Evolutionary conservation across 2,113 vertebrate species (phyloP).

Genomic region (Plestiodon gilberti): DNA sequence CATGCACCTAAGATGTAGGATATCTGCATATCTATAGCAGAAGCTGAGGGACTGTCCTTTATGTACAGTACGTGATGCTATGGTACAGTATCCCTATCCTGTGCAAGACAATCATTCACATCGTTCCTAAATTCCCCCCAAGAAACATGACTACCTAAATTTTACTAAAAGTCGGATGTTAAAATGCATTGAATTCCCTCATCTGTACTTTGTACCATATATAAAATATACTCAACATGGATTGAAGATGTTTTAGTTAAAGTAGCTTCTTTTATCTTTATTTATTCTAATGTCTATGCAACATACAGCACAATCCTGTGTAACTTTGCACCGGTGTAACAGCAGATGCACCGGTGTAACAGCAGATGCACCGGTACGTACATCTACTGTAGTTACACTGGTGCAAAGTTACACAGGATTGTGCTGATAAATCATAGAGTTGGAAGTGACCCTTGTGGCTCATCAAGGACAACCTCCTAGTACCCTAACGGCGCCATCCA

Average conservation of each 20-base stretch:
- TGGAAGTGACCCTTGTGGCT: too few relatives aligned
- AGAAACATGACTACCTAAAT: neutral
- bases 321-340: too few relatives aligned
- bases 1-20: neutral
- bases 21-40: conserved; percentile 16
- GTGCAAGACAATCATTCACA: neutral
- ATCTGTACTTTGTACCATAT: neutral
- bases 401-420: too few relatives aligned
- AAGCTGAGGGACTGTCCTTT: neutral
- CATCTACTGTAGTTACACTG: too few relatives aligned
- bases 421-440: too few relatives aligned
- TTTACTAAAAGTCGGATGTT: conserved; percentile 16
- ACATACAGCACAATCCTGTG: too few relatives aligned
- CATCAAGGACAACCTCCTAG: neutral
- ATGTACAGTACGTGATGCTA: fast-evolving
- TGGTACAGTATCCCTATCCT: neutral
- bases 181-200: neutral
- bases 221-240: conserved; percentile 1
- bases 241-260: neutral
- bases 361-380: too few relatives aligned
- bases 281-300: neutral
- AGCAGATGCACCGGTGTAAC: too few relatives aligned
- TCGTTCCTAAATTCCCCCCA: neutral
- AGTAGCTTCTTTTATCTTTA: conserved; percentile 26
- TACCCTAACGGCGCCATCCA: too few relatives aligned